Evolutionary conservation across 1,140 invertebrate genomes (phyloP).

Genomic region (Drosophila pachea): DNA sequence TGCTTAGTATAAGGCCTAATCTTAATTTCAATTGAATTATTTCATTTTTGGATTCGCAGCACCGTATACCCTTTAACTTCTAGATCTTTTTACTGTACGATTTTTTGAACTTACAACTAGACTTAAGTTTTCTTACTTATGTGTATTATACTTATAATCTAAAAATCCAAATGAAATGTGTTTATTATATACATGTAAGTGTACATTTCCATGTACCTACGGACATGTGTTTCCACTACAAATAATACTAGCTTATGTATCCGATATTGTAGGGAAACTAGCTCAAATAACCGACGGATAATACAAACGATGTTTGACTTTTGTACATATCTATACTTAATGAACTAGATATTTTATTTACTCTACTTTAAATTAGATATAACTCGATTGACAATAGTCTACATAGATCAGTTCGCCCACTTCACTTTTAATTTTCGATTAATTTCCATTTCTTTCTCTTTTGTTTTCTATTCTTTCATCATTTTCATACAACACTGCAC

Average conservation of each 20-base stretch:
- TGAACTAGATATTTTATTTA: constrained; percentile 2
- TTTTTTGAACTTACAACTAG: constrained; percentile 7
- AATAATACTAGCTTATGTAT: constrained; percentile 14
- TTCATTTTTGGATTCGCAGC: constrained; percentile 17
- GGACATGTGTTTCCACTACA: constrained; percentile 2
- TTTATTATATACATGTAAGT: constrained; percentile 11
- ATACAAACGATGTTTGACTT: neutral
- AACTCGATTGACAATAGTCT: constrained; percentile 1
- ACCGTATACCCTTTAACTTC: constrained; percentile 21
- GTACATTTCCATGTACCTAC: constrained; percentile 12
- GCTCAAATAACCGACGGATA: neutral
- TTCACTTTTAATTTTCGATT: constrained; percentile 21
- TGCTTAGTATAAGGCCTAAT: constrained; percentile 23
- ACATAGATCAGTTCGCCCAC: constrained; percentile 13
- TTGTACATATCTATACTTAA: constrained; percentile 1
- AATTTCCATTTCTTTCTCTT: constrained; percentile 18
- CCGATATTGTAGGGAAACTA: constrained; percentile 14
- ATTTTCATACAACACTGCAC: constrained; percentile 63
- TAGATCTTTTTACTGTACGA: constrained; percentile 5
- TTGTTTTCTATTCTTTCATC: constrained; percentile 47
- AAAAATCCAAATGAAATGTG: neutral
- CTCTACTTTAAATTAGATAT: constrained; percentile 14
- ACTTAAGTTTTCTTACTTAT: constrained; percentile 24
- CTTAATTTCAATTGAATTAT: constrained; percentile 8
- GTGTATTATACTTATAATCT: constrained; percentile 4